Base-by-base conservation (phyloP, 2,113 vertebrate species). In the Coregonus clupeaformis region DNA sequence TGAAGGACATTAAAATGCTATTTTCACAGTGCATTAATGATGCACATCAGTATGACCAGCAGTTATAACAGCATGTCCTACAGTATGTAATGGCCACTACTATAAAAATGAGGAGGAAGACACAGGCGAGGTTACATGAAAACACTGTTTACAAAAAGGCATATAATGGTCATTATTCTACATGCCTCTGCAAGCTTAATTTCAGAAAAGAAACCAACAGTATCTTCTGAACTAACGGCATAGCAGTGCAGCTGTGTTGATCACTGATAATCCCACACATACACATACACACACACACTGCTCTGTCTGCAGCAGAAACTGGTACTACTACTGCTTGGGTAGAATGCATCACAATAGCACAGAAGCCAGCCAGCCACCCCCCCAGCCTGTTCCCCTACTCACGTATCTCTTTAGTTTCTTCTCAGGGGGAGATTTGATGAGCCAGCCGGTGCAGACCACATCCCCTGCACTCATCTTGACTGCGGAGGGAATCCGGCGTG, bases 371-470 rank as follows among this genome's bases (percentile, higher is more conserved):
- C 60, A 68, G 18, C 66, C 42, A 65, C 55, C 55, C 69, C 55
- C 62, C 74, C 67, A 1, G 78, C 27, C 68, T 76, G 75, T 71
- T 74, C 75, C 77, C 49, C 77, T 92, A 98, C 97, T 98, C 93
- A 99, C 97, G 87, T 97, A 98, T 96, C 97, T 93, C 92, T 97
- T 98, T 42, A 99, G 94, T 90, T 99, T 99, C 92, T 95, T 98
- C 91, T 99, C 98, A 4, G 98, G 98, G 82, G 97, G 98, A 36
- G 98, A 99, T 93, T 98, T 99, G 88, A 98, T 95, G 80, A 99
- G 96, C 98, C 98, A 99, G 87, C 98, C 97, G 7, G 92, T 96
- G 91, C 95, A 97, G 81, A 99, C 96, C 68, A 96, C 94, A 91
- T 97, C 96, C 86, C 95, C 97, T 20, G 94, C 84, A 89, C 96